Percentiles rank a stretch among this genome's conserved stretches.
Conservation (phyloP, 2,888 invertebrate genomes). For the Cyclophora albipunctata region DNA sequence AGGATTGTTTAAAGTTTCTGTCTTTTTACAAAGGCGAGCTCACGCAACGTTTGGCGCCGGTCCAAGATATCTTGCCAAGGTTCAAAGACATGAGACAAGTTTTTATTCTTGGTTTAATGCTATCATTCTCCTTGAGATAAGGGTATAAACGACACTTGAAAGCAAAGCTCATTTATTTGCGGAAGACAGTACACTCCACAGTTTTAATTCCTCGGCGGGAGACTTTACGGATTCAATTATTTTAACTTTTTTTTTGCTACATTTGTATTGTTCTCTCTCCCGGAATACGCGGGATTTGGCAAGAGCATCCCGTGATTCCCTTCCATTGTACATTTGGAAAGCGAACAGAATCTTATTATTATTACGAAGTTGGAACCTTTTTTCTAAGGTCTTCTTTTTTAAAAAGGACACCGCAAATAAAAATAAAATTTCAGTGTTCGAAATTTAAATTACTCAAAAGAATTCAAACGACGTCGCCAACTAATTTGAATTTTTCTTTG, state of each 20-base stretch:
- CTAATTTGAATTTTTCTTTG: constrained; percentile 3
- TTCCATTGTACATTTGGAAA: too few species aligned
- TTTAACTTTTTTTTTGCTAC: constrained; percentile 14
- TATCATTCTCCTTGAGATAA: constrained; percentile 65
- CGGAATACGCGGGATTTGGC: too few species aligned
- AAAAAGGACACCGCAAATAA: too few species aligned
- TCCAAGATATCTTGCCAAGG: constrained; percentile 69
- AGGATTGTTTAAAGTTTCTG: constrained; percentile 26
- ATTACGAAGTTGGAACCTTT: too few species aligned
- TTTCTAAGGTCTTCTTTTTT: too few species aligned
- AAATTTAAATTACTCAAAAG: too few species aligned
- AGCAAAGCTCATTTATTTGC: constrained; percentile 59
- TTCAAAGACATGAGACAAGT: constrained; percentile 63
- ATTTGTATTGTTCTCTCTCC: too few species aligned
- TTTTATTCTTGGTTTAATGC: constrained; percentile 54
- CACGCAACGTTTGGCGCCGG: constrained; percentile 55
- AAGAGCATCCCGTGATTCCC: too few species aligned
- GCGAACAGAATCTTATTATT: too few species aligned
- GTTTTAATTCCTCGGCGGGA: constrained; percentile 47
- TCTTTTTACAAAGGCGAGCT: constrained; percentile 39
- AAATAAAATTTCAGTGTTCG: too few species aligned
- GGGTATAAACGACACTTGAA: constrained; percentile 66
- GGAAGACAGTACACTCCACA: constrained; percentile 49
- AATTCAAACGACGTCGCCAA: constrained; percentile 4
- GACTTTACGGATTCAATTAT: constrained; percentile 43